Percentiles rank a stretch among this genome's conserved stretches.
Conservation (phyloP, 2,797 vertebrate genomes). For the Synaphobranchus kaupii region DNA sequence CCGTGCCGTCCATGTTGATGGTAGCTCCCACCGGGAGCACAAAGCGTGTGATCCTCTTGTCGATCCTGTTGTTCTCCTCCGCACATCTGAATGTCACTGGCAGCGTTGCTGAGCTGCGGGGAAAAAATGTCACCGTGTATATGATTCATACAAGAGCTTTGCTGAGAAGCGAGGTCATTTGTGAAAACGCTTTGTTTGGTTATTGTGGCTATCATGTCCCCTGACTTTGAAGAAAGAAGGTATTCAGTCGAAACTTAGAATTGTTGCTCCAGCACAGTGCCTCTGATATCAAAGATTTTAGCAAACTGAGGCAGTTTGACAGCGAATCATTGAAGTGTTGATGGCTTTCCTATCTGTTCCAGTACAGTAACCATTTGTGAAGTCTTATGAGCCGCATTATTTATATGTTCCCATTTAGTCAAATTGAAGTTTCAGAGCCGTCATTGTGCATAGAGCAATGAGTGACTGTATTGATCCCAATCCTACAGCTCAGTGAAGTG, state of each 20-base stretch:
- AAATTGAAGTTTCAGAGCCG: conserved; percentile 14
- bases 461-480: background rate
- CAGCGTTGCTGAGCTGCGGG: conserved; percentile 90
- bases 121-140: background rate
- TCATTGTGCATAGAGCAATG: background rate
- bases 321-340: conserved; percentile 15
- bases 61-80: conserved; percentile 90
- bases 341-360: background rate
- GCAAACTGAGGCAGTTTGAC: background rate
- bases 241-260: background rate
- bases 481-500: background rate
- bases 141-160: background rate
- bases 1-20: conserved; percentile 98
- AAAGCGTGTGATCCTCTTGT: conserved; percentile 95
- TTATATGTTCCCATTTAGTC: background rate
- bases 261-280: background rate
- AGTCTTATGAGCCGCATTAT: background rate
- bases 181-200: background rate
- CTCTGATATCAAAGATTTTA: background rate
- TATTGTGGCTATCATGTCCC: background rate
- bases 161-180: background rate
- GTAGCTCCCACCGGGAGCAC: conserved; percentile 95
- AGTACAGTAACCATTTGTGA: background rate
- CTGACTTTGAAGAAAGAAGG: background rate
- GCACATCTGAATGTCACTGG: conserved; percentile 95